Conservation (phyloP, 23 tunicate species). For the Pegea sp. region DNA sequence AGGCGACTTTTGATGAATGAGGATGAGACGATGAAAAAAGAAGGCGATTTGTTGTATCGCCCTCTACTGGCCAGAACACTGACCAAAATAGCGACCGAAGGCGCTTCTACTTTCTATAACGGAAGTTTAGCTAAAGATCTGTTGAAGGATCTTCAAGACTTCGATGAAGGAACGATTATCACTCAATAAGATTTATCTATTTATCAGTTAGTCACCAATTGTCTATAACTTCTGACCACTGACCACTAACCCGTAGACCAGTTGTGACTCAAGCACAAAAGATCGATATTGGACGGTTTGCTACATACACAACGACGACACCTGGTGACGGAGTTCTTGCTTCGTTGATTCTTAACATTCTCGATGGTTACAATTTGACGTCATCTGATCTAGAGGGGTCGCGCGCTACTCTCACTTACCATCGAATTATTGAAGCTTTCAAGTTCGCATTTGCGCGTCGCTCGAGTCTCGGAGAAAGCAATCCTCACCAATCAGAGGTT, state of each 20-base stretch:
- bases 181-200: slow-evolving; percentile 27
- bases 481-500: too few species aligned
- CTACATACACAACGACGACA: slow-evolving; percentile 51
- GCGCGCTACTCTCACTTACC: slow-evolving; percentile 40
- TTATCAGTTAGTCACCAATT: too few species aligned
- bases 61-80: slow-evolving; percentile 58
- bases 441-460: slow-evolving; percentile 65
- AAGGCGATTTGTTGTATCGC: slow-evolving; percentile 48
- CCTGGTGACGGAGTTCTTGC: slow-evolving; percentile 66
- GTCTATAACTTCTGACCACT: too few species aligned
- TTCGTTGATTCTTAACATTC: slow-evolving; percentile 52
- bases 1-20: slow-evolving; percentile 60
- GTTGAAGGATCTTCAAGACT: slow-evolving; percentile 43
- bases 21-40: slow-evolving; percentile 51
- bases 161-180: slow-evolving; percentile 43
- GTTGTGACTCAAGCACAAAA: slow-evolving; percentile 33
- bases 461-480: slow-evolving; percentile 50
- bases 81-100: slow-evolving; percentile 48
- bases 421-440: slow-evolving; percentile 85
- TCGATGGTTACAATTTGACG: slow-evolving; percentile 57
- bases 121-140: slow-evolving; percentile 47
- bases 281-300: slow-evolving; percentile 21
- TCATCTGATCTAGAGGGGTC: slow-evolving; percentile 10
- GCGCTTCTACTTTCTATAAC: slow-evolving; percentile 29
- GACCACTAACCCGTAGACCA: too few species aligned